Evolutionary conservation across 2,797 vertebrate genomes (phyloP).

Genomic region (Staurois parvus): DNA sequence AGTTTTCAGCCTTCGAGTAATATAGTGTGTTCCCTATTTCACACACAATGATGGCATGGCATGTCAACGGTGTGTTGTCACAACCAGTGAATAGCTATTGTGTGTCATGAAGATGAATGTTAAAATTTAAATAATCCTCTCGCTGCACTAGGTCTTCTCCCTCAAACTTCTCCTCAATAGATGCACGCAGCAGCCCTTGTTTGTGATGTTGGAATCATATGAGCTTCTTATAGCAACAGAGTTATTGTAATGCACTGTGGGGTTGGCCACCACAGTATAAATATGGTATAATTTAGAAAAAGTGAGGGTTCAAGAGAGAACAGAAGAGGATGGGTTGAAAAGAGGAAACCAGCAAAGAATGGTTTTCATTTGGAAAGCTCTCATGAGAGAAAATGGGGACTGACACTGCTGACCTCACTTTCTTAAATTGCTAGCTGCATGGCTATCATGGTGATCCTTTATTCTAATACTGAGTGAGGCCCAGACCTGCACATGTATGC

Average conservation of each 20-base stretch:
- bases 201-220: background rate
- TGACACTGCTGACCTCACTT: no score
- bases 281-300: background rate
- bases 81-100: background rate
- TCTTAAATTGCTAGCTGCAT: no score
- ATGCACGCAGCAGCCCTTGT: background rate
- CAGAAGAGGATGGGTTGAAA: background rate
- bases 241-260: background rate
- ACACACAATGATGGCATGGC: slow-evolving; percentile 2
- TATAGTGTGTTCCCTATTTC: background rate
- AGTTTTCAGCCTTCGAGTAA: no score
- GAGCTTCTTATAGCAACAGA: background rate
- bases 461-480: no score
- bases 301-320: background rate
- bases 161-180: background rate
- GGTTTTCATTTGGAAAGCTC: background rate
- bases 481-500: no score
- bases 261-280: background rate
- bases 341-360: no score
- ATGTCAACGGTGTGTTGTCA: background rate
- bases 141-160: background rate
- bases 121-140: background rate
- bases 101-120: background rate
- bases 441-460: no score
- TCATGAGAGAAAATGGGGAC: no score